These are phyloP conservation scores for Zootoca vivipara DNA, from an alignment of 2,113 vertebrate genomes.

Conservation along the genomic window DNA sequence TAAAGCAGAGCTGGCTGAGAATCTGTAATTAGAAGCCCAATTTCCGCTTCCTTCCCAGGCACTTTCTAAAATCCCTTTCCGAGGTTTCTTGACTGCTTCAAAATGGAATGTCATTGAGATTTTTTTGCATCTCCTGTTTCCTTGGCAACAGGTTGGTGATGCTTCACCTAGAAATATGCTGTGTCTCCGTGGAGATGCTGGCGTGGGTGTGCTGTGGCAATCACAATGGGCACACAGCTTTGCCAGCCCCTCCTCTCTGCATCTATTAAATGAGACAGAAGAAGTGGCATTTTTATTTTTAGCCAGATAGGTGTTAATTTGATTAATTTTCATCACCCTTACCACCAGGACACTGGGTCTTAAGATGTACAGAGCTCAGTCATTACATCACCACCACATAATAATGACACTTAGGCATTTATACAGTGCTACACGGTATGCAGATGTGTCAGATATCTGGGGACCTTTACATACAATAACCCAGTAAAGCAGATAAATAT, in stretches of 20 bases:
- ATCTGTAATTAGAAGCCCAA: slow-evolving; percentile 78
- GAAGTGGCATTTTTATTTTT: slow-evolving; percentile 59
- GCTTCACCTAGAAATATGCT: slow-evolving; percentile 77
- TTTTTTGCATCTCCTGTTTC: slow-evolving; percentile 77
- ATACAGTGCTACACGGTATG: neutral
- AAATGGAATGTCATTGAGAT: slow-evolving; percentile 80
- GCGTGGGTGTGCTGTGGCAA: slow-evolving; percentile 74
- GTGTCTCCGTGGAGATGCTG: slow-evolving; percentile 77
- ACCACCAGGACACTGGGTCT: slow-evolving; percentile 38
- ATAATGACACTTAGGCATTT: neutral
- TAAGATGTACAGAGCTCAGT: slow-evolving; percentile 46
- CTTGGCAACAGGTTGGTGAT: slow-evolving; percentile 83
- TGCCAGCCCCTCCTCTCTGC: slow-evolving; percentile 54
- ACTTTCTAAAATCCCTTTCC: slow-evolving; percentile 75
- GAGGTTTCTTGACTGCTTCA: slow-evolving; percentile 77
- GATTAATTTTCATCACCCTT: slow-evolving; percentile 48
- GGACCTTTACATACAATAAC: neutral
- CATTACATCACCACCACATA: slow-evolving; percentile 58
- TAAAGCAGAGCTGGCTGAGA: slow-evolving; percentile 71
- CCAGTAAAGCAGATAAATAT: neutral
- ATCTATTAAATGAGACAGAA: slow-evolving; percentile 33
- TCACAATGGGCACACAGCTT: slow-evolving; percentile 62
- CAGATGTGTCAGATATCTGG: neutral
- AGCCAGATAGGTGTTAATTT: slow-evolving; percentile 53
- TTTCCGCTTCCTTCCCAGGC: slow-evolving; percentile 75